Percentiles rank a stretch among this genome's conserved stretches.
Conservation (phyloP, 2,888 invertebrate genomes). For the Hypomecis punctinalis region DNA sequence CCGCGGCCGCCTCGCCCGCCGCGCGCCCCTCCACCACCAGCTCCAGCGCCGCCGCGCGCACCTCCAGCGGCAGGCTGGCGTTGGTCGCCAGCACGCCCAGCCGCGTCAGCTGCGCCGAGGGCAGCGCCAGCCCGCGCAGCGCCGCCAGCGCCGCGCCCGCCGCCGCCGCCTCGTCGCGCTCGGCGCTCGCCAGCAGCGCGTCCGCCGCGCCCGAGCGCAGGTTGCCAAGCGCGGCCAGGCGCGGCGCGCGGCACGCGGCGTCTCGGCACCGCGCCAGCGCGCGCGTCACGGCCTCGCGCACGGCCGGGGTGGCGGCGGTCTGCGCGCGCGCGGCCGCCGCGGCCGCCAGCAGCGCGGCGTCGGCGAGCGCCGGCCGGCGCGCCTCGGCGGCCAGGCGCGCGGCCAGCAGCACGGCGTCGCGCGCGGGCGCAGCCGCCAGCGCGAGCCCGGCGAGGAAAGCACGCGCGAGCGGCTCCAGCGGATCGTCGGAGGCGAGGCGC, state of each 20-base stretch:
- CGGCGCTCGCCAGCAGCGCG: conserved; percentile 56
- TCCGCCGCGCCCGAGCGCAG: conserved; percentile 48
- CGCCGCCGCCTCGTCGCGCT: conserved; percentile 36
- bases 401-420: conserved; percentile 12
- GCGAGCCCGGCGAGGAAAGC: conserved; percentile 44
- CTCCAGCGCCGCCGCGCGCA: conserved; percentile 63
- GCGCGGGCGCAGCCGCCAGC: conserved; percentile 37
- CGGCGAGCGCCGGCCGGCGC: conserved; percentile 49
- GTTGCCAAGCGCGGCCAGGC: background rate
- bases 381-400: conserved; percentile 52
- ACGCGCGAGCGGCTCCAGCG: conserved; percentile 45
- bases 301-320: conserved; percentile 55
- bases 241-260: conserved; percentile 37
- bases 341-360: conserved; percentile 43
- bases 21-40: conserved; percentile 40
- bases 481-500: conserved; percentile 51
- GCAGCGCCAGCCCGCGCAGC: conserved; percentile 39
- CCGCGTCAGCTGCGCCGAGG: conserved; percentile 43
- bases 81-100: conserved; percentile 45
- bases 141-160: conserved; percentile 45
- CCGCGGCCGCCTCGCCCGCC: conserved; percentile 41
- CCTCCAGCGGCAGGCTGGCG: conserved; percentile 47
- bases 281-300: conserved; percentile 54
- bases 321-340: conserved; percentile 52
- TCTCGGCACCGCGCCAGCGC: conserved; percentile 17